Conservation (phyloP, 2,797 vertebrate genomes). For the Lepilemur septentrionalis region DNA sequence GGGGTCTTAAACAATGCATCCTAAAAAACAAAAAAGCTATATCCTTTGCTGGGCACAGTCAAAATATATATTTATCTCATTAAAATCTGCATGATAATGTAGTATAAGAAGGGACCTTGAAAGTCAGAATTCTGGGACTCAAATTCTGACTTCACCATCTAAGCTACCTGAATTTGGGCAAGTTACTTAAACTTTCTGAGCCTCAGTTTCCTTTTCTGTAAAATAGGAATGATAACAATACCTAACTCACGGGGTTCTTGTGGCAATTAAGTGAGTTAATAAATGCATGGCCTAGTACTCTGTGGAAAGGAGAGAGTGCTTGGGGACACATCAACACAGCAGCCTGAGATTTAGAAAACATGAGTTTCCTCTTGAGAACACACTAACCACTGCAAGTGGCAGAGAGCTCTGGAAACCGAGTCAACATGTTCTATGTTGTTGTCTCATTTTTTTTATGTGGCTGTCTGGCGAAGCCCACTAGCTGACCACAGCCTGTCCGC, state of each 20-base stretch:
- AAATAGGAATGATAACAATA: neutral
- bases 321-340: neutral
- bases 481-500: neutral
- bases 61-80: neutral
- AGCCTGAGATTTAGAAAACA: neutral
- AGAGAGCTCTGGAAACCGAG: neutral
- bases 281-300: neutral
- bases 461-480: neutral
- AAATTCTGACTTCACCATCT: neutral
- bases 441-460: neutral
- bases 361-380: neutral
- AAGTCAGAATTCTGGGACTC: neutral
- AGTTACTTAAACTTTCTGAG: neutral
- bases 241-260: neutral
- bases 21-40: neutral
- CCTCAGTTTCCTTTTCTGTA: neutral
- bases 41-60: neutral
- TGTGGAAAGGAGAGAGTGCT: neutral
- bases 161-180: neutral
- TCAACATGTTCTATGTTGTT: neutral
- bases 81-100: neutral
- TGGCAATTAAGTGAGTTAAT: neutral
- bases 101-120: neutral
- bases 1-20: neutral
- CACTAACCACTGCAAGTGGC: neutral